These are phyloP conservation scores for Heliopora coerulea DNA, from an alignment of 92 coral and sea anemone genomes.

Conservation along the genomic window DNA sequence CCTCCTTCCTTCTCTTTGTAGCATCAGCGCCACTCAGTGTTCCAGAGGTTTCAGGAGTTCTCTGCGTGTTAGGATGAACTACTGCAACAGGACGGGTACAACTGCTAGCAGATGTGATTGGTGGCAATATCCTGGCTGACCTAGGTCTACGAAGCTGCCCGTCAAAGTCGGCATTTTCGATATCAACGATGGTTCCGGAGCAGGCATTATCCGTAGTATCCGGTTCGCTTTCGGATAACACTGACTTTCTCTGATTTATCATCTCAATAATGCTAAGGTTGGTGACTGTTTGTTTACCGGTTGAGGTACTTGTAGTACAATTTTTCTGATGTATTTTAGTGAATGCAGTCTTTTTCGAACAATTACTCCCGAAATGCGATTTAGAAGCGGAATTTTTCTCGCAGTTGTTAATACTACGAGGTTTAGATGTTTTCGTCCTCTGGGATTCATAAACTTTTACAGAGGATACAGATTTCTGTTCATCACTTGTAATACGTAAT, in stretches of 20 bases:
- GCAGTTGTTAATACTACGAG: not conserved
- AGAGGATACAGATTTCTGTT: not conserved
- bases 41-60: not conserved
- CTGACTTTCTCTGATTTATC: not conserved
- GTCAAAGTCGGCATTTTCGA: not conserved
- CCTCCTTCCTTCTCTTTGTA: constrained; percentile 30
- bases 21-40: not conserved
- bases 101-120: not conserved
- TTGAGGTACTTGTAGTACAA: not conserved
- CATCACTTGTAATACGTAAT: not conserved
- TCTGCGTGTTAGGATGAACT: constrained; percentile 50
- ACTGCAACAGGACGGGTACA: constrained; percentile 53
- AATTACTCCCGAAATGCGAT: not conserved
- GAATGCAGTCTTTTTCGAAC: not conserved
- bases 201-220: not conserved
- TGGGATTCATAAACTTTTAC: not conserved
- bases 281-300: not conserved
- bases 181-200: no score
- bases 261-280: not conserved
- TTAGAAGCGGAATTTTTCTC: not conserved
- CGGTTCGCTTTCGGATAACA: not conserved
- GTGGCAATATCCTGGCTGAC: constrained; percentile 24
- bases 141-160: not conserved
- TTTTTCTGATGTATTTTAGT: not conserved
- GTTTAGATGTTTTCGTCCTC: not conserved